Conservation (phyloP, 2,888 invertebrate species). For the Lymantria monacha region DNA sequence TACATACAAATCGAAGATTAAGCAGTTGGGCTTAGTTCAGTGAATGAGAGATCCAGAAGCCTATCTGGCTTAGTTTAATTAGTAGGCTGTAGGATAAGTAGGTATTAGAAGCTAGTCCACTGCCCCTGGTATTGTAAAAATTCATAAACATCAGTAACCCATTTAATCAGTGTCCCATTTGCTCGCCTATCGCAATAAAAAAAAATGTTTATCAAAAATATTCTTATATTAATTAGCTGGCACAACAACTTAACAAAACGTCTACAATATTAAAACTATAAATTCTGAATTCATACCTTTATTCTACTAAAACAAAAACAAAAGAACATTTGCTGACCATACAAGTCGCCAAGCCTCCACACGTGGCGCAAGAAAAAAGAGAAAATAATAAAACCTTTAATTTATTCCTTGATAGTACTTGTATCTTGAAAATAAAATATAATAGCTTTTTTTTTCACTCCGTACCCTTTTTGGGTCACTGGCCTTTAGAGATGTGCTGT, state of each 20-base stretch:
- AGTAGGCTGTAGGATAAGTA: too few species aligned
- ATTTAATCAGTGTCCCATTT: too few species aligned
- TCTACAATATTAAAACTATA: slow-evolving; percentile 7
- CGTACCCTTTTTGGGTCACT: slow-evolving; percentile 71
- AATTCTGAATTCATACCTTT: background rate
- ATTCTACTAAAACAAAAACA: slow-evolving; percentile 27
- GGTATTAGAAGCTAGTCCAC: too few species aligned
- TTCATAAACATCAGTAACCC: too few species aligned
- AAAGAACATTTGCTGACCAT: slow-evolving; percentile 51
- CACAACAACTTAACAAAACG: slow-evolving; percentile 13
- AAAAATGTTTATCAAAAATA: background rate
- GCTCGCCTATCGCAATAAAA: too few species aligned
- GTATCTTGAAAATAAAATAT: slow-evolving; percentile 80
- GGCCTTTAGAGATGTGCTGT: slow-evolving; percentile 65
- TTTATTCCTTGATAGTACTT: slow-evolving; percentile 80
- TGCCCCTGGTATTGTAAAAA: too few species aligned
- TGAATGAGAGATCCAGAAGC: too few species aligned
- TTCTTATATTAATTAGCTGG: background rate
- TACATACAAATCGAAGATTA: too few species aligned
- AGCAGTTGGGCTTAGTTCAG: too few species aligned
- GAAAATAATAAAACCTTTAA: slow-evolving; percentile 78
- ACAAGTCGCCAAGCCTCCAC: slow-evolving; percentile 59
- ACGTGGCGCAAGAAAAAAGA: slow-evolving; percentile 73
- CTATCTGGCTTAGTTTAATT: too few species aligned
- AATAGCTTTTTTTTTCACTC: slow-evolving; percentile 55